Evolutionary conservation across 2,888 invertebrate species (phyloP), one percentile per base, ranked within the genome.

Genomic region (Mamestra brassicae): DNA sequence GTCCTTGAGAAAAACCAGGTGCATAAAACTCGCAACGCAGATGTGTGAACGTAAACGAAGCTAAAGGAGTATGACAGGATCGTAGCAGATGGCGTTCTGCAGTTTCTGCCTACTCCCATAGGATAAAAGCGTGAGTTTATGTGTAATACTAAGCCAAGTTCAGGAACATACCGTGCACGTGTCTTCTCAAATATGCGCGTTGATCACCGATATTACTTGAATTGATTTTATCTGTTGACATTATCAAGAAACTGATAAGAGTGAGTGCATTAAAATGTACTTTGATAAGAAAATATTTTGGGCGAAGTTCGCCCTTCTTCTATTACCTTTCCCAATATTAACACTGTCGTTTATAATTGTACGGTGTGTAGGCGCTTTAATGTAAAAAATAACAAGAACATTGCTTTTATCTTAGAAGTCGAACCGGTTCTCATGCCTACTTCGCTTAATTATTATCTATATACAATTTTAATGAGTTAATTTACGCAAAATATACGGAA

Each of bases 401-500:
- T 50, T 38, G 17, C 11, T 54, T 34, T 36, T 45, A 26, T 42
- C 17, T 26, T n/a, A 47, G 11, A 50, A 61, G 34, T 55, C 8
- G 7, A 65, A 77, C 65, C 50, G 36, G 61, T 77, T 50, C 8
- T 3, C 38, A 26, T 4, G 15, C 11, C 36, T n/a, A n/a, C 36
- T 26, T 15, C 11, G 42, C 17, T 42, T 78, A 71, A 60, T 79
- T 65, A n/a, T 5, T 36, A n/a, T 47, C 17, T 50, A 26, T 54
- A 34, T 64, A 0, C 42, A 50, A 3, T 26, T 65, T 61, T 75
- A 47, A 75, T 70, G 0, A 36, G 17, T 60, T 34, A 64, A 54
- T 60, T 26, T 26, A 26, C 26, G 10, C 0, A 26, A 65, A 65
- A 73, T 26, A 66, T 55, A 45, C 74, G 80, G 74, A 78, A 74